These are phyloP conservation scores for Physeter macrocephalus DNA, from an alignment of 2,113 vertebrate species.

Conservation along the genomic window DNA sequence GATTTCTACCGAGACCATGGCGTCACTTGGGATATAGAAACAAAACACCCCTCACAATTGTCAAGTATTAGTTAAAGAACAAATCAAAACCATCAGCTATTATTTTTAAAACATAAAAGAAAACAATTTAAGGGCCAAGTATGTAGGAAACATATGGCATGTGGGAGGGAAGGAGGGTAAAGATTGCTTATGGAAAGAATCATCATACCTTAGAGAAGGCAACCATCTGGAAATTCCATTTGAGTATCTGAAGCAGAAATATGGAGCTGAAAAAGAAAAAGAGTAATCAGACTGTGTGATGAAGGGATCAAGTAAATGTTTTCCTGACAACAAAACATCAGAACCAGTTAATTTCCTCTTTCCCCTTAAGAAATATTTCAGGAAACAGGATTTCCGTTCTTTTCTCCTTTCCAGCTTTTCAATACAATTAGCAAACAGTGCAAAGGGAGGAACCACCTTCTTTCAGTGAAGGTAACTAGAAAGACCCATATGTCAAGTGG, in stretches of 20 bases:
- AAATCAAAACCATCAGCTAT: conserved; percentile 15
- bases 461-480: not conserved
- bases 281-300: not conserved
- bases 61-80: conserved; percentile 22
- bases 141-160: not conserved
- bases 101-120: conserved; percentile 7
- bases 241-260: not conserved
- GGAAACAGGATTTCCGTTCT: not conserved
- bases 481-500: not conserved
- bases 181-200: not conserved
- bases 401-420: not conserved
- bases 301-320: not conserved
- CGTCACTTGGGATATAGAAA: not conserved
- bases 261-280: not conserved
- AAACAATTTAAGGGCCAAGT: not conserved
- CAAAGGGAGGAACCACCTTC: not conserved
- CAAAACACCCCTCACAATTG: not conserved
- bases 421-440: not conserved
- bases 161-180: not conserved
- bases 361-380: not conserved
- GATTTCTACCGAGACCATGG: not conserved
- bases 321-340: not conserved
- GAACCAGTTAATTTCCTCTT: not conserved
- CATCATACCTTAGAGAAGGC: not conserved
- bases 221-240: conserved; percentile 23